Evolutionary conservation across 2,888 invertebrate genomes (phyloP), one percentile per base, ranked within the genome.

Genomic region (Eupithecia centaureata): DNA sequence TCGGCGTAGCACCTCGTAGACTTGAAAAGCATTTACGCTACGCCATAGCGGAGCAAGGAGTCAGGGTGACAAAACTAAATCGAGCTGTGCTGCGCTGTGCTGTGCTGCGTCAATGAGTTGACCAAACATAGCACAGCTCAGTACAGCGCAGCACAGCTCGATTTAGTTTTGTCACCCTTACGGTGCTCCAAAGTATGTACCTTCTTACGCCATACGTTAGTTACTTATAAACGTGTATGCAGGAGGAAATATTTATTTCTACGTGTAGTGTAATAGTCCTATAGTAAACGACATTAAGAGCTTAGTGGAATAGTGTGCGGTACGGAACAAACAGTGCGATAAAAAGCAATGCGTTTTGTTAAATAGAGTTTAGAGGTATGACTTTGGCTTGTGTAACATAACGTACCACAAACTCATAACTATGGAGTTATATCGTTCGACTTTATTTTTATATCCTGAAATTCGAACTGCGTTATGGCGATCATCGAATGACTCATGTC

Each of bases 341-440:
- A 47, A 47, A 47, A 47, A 47, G 47, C 47, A 47, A 47, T 47
- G 47, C 47, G 47, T 22, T 47, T 47, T 47, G 47, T 22, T 22
- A 18, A 42, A 42, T 42, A 18, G 18, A 42, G 42, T 42, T 42
- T 42, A 18, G 42, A 42, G 38, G 35, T 5, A 13, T 38, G n/a
- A 15, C n/a, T 5, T 38, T 18, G n/a, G 42, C 42, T 8, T 38
- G 38, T n/a, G 7, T n/a, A 38, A 38, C n/a, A 7, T n/a, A 35
- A 5, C n/a, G n/a, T n/a, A n/a, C 5, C 35, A 38, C 18, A 42
- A 42, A 42, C 42, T 8, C 18, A 18, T 38, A 38, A 38, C 42
- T 42, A 42, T 18, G 38, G n/a, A 38, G 38, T 42, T 42, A 18
- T 42, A 8, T 42, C n/a, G n/a, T 8, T 2, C 10, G 42, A 33